Evolutionary conservation across 2,888 invertebrate genomes (phyloP), one percentile per base, ranked within the genome.

Genomic region (Petrophora chlorosata): DNA sequence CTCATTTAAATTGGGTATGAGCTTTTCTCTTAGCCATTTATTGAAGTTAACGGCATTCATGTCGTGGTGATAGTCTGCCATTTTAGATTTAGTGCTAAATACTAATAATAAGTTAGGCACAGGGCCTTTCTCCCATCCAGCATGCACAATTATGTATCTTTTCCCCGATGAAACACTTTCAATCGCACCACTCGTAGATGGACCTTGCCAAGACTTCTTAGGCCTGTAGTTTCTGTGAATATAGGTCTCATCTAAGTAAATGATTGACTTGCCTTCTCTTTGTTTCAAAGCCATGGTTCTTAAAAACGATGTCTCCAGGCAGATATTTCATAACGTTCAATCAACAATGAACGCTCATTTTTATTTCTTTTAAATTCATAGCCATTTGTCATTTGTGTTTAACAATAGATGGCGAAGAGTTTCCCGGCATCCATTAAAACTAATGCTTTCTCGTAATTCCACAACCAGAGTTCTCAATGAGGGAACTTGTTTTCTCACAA

Each of bases 201-300:
- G 44, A 3, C 51, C 49, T 44, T 49, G 56, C 47, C 49, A 59
- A 2, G 32, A 47, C 38, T 56, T 57, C 41, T 56, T 59, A n/a
- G 19, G 19, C 2, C 19, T 19, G 2, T 2, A 19, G 1, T 19
- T 19, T 19, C 7, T 19, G 36, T 61, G 62, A 25, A 48, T 34
- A 44, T 66, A 59, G 8, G 60, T 63, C 23, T 61, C 59, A 55
- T 62, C 61, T 15, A 61, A 28, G 38, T 61, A 57, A n/a, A 63
- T 49, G 34, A 62, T 56, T 47, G 22, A 41, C 46, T 58, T 62
- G 7, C 54, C 49, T 50, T 50, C 46, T 16, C 7, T 10, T 10
- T 41, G 49, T 14, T 53, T 50, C 14, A 34, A 10, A 9, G 35
- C 34, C 23, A 60, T 54, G n/a, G 43, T 47, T 19, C 55, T 34